phyloP scores from a whole-genome alignment of 2,888 invertebrate species.

The Spilarctia lutea region DNA sequence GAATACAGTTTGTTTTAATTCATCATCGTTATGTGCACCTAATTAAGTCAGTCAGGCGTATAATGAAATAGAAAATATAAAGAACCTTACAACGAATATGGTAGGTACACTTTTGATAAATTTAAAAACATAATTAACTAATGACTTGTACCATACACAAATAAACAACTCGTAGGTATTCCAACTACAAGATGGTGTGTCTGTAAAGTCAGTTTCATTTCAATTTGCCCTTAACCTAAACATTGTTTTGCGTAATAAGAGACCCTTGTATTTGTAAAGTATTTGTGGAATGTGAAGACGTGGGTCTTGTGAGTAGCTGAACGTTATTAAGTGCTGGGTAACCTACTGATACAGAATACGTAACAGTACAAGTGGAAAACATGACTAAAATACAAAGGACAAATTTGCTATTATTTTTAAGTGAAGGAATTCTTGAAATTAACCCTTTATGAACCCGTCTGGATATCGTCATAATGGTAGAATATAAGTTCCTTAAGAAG shows the following conservation, averaged over 20 bases:
- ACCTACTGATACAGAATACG: background rate
- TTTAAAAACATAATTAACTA: background rate
- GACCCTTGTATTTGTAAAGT: constrained; percentile 25
- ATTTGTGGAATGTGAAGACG: constrained; percentile 21
- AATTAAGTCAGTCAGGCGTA: too few relatives aligned
- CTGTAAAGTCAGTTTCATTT: constrained; percentile 37
- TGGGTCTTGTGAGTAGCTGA: constrained; percentile 13
- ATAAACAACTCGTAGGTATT: constrained; percentile 22
- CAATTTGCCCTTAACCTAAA: constrained; percentile 36
- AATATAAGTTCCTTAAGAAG: too few relatives aligned
- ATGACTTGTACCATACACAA: constrained; percentile 23
- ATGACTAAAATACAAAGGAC: background rate
- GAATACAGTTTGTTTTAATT: too few relatives aligned
- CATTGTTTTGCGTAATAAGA: constrained; percentile 41
- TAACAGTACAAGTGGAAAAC: background rate
- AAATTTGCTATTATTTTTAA: background rate
- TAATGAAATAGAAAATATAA: too few relatives aligned
- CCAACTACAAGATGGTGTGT: constrained; percentile 14
- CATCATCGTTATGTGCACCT: too few relatives aligned
- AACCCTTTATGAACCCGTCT: too few relatives aligned
- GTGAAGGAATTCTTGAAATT: too few relatives aligned
- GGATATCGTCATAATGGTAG: too few relatives aligned
- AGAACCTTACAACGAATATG: background rate
- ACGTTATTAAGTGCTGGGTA: constrained; percentile 3
- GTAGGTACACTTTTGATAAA: background rate